phyloP scores from a whole-genome alignment of 2,797 vertebrate genomes.

The Periparus ater region DNA sequence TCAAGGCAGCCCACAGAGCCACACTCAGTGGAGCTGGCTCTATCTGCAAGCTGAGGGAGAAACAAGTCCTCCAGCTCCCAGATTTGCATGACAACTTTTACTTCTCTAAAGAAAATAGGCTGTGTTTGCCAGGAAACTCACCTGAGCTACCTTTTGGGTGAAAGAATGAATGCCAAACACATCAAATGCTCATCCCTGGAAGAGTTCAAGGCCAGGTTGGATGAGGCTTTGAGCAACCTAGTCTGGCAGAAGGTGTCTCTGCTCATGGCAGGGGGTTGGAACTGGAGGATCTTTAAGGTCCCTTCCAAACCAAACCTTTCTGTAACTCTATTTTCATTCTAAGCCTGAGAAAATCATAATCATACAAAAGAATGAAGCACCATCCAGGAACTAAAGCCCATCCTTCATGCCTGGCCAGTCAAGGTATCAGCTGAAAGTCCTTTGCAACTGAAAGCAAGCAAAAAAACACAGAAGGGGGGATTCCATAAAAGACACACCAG shows the following conservation, averaged over 20 bases:
- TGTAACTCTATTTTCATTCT: not conserved
- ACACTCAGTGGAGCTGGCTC: not conserved
- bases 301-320: not conserved
- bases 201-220: not conserved
- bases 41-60: not conserved
- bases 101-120: not conserved
- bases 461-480: not conserved
- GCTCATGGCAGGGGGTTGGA: accelerated
- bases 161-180: not conserved
- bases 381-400: not conserved
- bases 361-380: not conserved
- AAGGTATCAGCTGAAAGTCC: not conserved
- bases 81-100: not conserved
- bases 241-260: not conserved
- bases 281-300: not conserved
- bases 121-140: not conserved
- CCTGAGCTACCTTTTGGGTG: not conserved
- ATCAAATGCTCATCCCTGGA: not conserved
- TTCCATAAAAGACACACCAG: not conserved
- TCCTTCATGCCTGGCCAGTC: not conserved
- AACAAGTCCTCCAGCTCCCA: not conserved
- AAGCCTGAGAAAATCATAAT: not conserved
- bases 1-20: not conserved
- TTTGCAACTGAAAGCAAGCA: not conserved
- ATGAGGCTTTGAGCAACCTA: not conserved